Evolutionary conservation across 2,888 invertebrate species (phyloP).

Genomic region (Muschampia plurimacula): DNA sequence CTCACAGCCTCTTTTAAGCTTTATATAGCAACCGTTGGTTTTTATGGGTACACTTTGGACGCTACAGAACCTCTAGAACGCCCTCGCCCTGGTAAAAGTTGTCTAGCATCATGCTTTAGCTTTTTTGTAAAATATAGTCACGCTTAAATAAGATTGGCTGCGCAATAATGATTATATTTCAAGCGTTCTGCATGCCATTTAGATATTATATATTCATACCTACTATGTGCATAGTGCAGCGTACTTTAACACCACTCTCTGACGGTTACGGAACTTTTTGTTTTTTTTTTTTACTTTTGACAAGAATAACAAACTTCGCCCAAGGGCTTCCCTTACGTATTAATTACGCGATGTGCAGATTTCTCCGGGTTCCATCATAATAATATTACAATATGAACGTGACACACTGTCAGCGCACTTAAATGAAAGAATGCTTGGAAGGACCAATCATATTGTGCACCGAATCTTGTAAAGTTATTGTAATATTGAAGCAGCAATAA

Average conservation of each 20-base stretch:
- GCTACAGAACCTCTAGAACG: conserved; percentile 82
- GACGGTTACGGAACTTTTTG: conserved; percentile 73
- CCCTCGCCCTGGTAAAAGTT: conserved; percentile 85
- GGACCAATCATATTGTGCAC: conserved; percentile 85
- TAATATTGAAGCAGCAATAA: conserved; percentile 84
- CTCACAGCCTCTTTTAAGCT: conserved; percentile 81
- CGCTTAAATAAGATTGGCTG: conserved; percentile 86
- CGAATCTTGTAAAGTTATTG: conserved; percentile 85
- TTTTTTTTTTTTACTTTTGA: conserved; percentile 46
- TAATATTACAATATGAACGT: conserved; percentile 80
- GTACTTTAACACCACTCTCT: conserved; percentile 79
- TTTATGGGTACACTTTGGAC: conserved; percentile 84
- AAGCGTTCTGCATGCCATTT: conserved; percentile 86
- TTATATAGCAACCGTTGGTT: conserved; percentile 82
- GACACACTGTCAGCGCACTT: conserved; percentile 78
- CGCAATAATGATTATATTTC: conserved; percentile 86
- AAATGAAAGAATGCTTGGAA: conserved; percentile 83
- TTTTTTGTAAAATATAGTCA: conserved; percentile 86
- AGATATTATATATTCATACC: conserved; percentile 85
- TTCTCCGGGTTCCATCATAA: conserved; percentile 45
- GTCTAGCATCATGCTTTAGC: conserved; percentile 86
- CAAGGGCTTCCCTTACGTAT: conserved; percentile 56
- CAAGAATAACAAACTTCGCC: conserved; percentile 65
- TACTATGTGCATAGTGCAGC: conserved; percentile 84
- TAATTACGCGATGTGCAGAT: conserved; percentile 50